phyloP scores from a whole-genome alignment of 2,888 invertebrate genomes.

The Drosophila leonis region DNA sequence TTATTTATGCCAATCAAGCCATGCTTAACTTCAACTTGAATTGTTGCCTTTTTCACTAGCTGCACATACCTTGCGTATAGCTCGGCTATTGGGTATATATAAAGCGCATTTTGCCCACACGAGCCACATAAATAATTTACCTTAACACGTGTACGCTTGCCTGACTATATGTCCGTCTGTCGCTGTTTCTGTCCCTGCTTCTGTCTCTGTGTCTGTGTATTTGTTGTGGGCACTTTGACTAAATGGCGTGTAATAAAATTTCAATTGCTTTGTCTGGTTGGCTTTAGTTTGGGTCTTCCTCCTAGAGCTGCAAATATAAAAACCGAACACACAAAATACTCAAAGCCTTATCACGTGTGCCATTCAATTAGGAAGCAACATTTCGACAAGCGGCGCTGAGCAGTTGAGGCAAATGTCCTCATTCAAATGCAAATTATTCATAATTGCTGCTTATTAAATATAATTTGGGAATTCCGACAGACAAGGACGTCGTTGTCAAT shows the following conservation, averaged over 20 bases:
- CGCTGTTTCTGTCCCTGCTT: background rate
- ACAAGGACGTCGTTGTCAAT: slow-evolving; percentile 51
- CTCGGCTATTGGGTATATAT: slow-evolving; percentile 18
- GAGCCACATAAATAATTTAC: slow-evolving; percentile 60
- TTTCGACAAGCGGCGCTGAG: slow-evolving; percentile 8
- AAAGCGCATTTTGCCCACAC: slow-evolving; percentile 46
- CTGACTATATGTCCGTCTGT: slow-evolving; percentile 11
- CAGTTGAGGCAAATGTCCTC: slow-evolving; percentile 9
- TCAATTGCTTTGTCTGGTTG: slow-evolving; percentile 69
- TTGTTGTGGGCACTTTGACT: slow-evolving; percentile 55
- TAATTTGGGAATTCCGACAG: slow-evolving; percentile 52
- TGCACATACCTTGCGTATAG: background rate
- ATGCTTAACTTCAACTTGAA: background rate
- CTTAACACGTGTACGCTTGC: slow-evolving; percentile 18
- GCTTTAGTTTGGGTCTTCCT: slow-evolving; percentile 34
- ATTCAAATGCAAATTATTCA: slow-evolving; percentile 42
- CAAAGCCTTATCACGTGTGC: slow-evolving; percentile 46
- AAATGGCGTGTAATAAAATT: slow-evolving; percentile 71
- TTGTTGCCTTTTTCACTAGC: background rate
- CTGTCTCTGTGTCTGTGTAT: slow-evolving; percentile 9
- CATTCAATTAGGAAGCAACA: slow-evolving; percentile 43
- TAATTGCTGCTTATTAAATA: slow-evolving; percentile 69
- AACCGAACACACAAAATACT: background rate
- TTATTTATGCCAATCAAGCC: no score
- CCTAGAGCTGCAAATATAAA: slow-evolving; percentile 9